Base-by-base conservation (phyloP, 1,140 invertebrate species). In the Drosophila burlai region DNA sequence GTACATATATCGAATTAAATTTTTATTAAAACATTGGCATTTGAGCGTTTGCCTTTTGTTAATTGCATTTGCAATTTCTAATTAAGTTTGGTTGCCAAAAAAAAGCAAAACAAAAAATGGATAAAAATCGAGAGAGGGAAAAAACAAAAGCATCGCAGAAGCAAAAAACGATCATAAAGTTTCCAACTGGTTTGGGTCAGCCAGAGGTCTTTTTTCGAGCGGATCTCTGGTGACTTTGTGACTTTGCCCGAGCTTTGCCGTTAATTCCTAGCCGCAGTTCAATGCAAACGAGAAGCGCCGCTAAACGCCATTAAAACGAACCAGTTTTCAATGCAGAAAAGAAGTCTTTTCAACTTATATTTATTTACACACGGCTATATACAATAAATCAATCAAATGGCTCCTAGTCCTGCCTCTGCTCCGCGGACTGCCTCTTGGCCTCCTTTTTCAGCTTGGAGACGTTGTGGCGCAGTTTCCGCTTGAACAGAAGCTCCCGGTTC, bases 1-100 rank as follows among this genome's bases (percentile, higher is more conserved):
- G 36, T 57, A 66, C 16, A 47, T 72, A 58, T 64, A 67, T 73
- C 55, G 64, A 80, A 77, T 80, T 83, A 72, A 80, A 81, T 65
- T 63, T 77, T 69, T 78, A 79, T 79, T 69, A 83, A 75, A 77
- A 78, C 65, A 73, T 81, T 84, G 66, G 67, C 67, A 61, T 73
- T 73, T 77, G 52, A 38, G 52, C 58, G 58, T 66, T 80, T 73
- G 71, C 45, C 24, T 76, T 67, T 76, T 75, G 76, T 89, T 89
- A 89, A 87, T 87, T 84, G 69, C 85, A 78, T 89, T 89, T 81
- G 85, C 84, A 90, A 89, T 89, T 89, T 89, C 84, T 89, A 89
- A 87, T 87, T 87, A 89, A 89, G 77, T 68, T 77, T 43, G 71
- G 40, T 69, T 52, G 40, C 63, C 82, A 81, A 77, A 77, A 84